These are phyloP conservation scores for Antrozous pallidus DNA, from an alignment of 2,797 vertebrate species.

Conservation along the genomic window DNA sequence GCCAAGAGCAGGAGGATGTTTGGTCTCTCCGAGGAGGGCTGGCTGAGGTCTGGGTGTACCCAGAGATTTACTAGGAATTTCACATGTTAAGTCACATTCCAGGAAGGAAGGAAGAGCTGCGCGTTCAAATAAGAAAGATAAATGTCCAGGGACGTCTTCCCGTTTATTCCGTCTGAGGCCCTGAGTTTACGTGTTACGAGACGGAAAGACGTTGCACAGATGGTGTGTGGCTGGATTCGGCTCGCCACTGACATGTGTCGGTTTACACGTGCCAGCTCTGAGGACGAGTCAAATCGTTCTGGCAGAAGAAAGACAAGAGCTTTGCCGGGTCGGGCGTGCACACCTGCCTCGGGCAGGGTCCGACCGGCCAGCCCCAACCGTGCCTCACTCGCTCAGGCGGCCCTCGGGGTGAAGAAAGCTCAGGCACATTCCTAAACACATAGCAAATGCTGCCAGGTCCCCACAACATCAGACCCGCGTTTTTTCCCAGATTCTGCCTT, in stretches of 20 bases:
- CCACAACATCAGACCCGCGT: background rate
- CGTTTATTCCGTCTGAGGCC: background rate
- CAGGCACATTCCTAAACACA: background rate
- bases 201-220: constrained; percentile 3
- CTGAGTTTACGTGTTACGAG: constrained; percentile 9
- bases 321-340: background rate
- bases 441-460: background rate
- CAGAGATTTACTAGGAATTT: constrained; percentile 57
- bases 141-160: background rate
- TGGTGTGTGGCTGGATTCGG: background rate
- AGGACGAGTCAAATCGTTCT: constrained; percentile 3
- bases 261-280: background rate
- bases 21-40: constrained; percentile 17
- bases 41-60: constrained; percentile 39
- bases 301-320: background rate
- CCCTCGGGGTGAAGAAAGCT: background rate
- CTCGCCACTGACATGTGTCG: constrained; percentile 17
- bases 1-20: constrained; percentile 55
- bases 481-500: background rate
- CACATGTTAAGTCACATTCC: constrained; percentile 50
- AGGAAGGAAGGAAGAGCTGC: constrained; percentile 55
- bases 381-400: background rate
- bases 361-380: background rate
- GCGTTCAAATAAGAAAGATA: constrained; percentile 56
- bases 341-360: background rate